Evolutionary conservation across 2,797 vertebrate species (phyloP).

Genomic region (Danionella dracula): DNA sequence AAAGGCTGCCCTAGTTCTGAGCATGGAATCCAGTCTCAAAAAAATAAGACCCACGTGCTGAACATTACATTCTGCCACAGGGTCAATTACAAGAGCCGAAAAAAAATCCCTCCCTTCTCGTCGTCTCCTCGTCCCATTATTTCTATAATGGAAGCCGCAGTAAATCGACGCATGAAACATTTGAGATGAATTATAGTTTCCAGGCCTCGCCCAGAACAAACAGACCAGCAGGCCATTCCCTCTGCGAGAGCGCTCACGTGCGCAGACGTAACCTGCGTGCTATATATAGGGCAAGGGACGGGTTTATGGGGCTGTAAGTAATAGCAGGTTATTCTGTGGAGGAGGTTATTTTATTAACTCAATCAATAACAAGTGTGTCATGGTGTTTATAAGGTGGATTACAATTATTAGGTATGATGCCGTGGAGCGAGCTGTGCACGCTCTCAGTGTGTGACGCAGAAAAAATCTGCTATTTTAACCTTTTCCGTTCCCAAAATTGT

Average conservation of each 20-base stretch:
- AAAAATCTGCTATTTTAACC: no score
- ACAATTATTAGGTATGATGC: no score
- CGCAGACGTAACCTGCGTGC: slow-evolving; percentile 24
- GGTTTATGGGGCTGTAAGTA: neutral
- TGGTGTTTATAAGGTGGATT: neutral
- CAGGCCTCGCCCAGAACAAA: slow-evolving; percentile 42
- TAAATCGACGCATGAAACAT: slow-evolving; percentile 55
- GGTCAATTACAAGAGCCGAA: slow-evolving; percentile 38
- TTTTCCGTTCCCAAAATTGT: no score
- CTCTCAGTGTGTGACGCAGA: neutral
- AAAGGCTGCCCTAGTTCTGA: slow-evolving; percentile 30
- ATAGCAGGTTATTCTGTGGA: neutral
- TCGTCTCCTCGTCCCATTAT: slow-evolving; percentile 45
- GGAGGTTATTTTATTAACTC: neutral
- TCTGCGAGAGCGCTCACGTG: neutral
- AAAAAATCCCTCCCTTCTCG: slow-evolving; percentile 31
- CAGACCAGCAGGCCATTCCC: slow-evolving; percentile 12
- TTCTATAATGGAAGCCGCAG: slow-evolving; percentile 56
- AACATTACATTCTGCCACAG: slow-evolving; percentile 48
- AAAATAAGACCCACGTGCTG: slow-evolving; percentile 42
- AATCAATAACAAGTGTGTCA: neutral
- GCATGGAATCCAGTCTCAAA: slow-evolving; percentile 38
- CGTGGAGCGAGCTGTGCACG: neutral
- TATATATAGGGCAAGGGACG: neutral
- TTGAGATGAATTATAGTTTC: slow-evolving; percentile 57